These are phyloP conservation scores for Macropodus opercularis DNA, from an alignment of 2,797 vertebrate genomes.

Conservation along the genomic window DNA sequence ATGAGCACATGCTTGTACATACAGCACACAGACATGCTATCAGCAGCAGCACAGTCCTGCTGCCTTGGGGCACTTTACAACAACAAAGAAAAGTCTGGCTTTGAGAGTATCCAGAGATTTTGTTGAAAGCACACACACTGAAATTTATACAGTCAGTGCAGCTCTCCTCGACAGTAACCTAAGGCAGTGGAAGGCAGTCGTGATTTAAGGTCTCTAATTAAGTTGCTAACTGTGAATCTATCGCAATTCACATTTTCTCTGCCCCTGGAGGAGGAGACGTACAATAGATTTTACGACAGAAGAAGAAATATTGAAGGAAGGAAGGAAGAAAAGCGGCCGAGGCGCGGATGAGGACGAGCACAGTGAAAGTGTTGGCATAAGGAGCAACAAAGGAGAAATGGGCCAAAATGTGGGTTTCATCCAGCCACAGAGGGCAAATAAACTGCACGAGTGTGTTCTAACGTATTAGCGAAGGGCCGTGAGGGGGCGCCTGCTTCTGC, in stretches of 20 bases:
- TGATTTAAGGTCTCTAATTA: slow-evolving; percentile 79
- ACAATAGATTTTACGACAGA: slow-evolving; percentile 52
- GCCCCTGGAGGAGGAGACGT: slow-evolving; percentile 34
- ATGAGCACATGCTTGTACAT: slow-evolving; percentile 4
- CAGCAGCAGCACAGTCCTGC: background rate
- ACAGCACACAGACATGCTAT: slow-evolving; percentile 2
- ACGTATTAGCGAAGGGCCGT: slow-evolving; percentile 23
- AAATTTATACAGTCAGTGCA: slow-evolving; percentile 11
- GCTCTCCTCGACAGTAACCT: slow-evolving; percentile 40
- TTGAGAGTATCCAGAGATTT: slow-evolving; percentile 20
- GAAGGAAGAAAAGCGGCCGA: slow-evolving; percentile 34
- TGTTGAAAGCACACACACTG: slow-evolving; percentile 12
- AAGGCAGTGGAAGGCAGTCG: slow-evolving; percentile 48
- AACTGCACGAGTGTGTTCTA: slow-evolving; percentile 19
- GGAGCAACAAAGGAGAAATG: slow-evolving; percentile 12
- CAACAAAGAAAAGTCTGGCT: slow-evolving; percentile 28
- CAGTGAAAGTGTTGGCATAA: background rate
- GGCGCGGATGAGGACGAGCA: slow-evolving; percentile 14
- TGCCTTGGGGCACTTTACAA: slow-evolving; percentile 8
- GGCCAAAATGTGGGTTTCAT: slow-evolving; percentile 33
- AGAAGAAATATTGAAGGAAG: slow-evolving; percentile 33
- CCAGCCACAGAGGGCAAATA: slow-evolving; percentile 8
- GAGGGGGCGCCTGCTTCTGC: slow-evolving; percentile 27
- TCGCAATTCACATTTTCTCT: slow-evolving; percentile 59
- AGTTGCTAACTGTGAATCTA: slow-evolving; percentile 71